Base-by-base conservation (phyloP, 2,797 vertebrate species). In the Spinus pinus region DNA sequence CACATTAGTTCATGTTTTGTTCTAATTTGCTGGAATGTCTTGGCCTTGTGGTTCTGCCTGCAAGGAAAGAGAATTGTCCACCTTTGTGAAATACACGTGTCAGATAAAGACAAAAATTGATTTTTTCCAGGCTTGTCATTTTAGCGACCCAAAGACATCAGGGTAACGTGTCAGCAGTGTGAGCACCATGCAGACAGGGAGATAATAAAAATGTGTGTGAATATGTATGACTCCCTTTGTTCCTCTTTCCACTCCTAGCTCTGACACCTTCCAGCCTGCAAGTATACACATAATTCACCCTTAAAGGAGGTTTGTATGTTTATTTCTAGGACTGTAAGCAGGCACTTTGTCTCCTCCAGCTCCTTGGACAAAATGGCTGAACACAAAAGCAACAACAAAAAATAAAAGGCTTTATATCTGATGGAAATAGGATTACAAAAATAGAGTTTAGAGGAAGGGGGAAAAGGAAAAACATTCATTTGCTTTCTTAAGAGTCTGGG, bases 191-290 rank as follows among this genome's bases (percentile, higher is more conserved):
- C 35, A 82, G 58, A 51, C 14, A 90, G 44, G 18, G 27, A 77
- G 49, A 31, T 31, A 51, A 71, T 25, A 65, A 75, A 90, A 83
- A 58, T 41, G 11, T 4, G 2, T 42, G 17, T 71, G 79, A 84
- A 71, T 67, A 71, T 35, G 22, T 33, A 37, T 49, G 70, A 78
- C 2, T 64, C 17, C 21, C 23, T 39, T 14, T 0, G 0, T 14
- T 5, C 27, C 57, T 54, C 9, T 61, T 85, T 83, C n/a, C 61
- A 30, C 21, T 89, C n/a, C 35, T 62, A 41, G 24, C 49, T 56
- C 31, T 69, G 22, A 31, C 41, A 73, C 8, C 16, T 16, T 47
- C 14, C 60, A 77, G 51, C 28, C 25, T 81, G n/a, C 7, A 49
- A 47, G 6, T 23, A n/a, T 9, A 20, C 11, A 58, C 15, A 27